Evolutionary conservation across 2,113 vertebrate species (phyloP), one percentile per base, ranked within the genome.

Genomic region (Tautogolabrus adspersus): DNA sequence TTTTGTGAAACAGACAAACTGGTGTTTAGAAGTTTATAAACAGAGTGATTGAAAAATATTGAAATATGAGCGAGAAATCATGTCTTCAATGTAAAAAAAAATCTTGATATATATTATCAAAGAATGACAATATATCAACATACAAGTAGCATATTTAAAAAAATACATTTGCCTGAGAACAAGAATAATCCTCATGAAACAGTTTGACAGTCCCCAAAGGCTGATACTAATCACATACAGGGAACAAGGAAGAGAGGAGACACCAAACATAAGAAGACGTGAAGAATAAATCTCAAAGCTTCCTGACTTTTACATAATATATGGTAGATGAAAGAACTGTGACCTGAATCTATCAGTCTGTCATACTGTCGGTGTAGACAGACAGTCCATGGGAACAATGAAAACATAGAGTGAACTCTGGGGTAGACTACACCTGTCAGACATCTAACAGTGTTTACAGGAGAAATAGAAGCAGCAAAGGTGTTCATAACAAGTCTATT

Each of bases 281-380:
- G 8, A 44, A 13, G 52, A 16, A 21, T 13, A 26, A 2, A 22
- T 65, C 61, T 49, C 19, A n/a, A 22, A 56, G 62, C 23, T 58
- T 10, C 55, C 44, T 13, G 51, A 6, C 1, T 47, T 68, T 75
- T 77, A 47, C 59, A 76, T 76, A 63, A 72, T 22, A 55, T 21
- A 74, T 49, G 51, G 59, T 1, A 19, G 21, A 55, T 37, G 23
- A 49, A 70, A 72, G 5, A 67, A 60, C 10, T 66, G n/a, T 86
- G 79, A 69, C 75, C 84, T 26, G 10, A 76, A 81, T 87, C 74
- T 66, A 58, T 72, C 76, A 60, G 60, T 49, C 26, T 63, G 52
- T 73, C 26, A 66, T 26, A 5, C 15, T 0, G 13, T n/a, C 46
- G 9, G 51, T 11, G 40, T 38, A 46, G 34, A 66, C 6, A 71